phyloP scores from a whole-genome alignment of 2,797 vertebrate genomes.

The Podargus strigoides region DNA sequence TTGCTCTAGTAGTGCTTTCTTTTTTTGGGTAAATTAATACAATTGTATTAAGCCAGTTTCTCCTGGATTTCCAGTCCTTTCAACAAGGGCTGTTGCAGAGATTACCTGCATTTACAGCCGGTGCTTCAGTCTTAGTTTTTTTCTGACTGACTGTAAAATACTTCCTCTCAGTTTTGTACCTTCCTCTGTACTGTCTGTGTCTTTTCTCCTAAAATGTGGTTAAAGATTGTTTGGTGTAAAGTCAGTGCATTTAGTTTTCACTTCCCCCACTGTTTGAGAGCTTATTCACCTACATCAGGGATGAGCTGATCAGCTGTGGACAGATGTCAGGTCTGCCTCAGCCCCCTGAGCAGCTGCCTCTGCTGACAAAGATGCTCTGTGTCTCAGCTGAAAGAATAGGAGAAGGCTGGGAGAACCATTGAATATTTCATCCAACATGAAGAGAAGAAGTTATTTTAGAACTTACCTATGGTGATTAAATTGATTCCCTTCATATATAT shows the following conservation, averaged over 20 bases:
- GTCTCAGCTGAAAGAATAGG: slow-evolving; percentile 40
- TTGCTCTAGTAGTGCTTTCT: not conserved
- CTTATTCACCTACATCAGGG: not conserved
- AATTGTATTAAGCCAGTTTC: not conserved
- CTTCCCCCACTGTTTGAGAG: not conserved
- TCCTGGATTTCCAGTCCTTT: not conserved
- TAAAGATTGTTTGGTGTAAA: not conserved
- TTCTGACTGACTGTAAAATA: not conserved
- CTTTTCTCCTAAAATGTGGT: not conserved
- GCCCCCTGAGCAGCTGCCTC: slow-evolving; percentile 26
- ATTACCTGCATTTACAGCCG: not conserved
- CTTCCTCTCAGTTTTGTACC: not conserved
- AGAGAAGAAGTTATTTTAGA: slow-evolving; percentile 40
- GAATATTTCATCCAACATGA: slow-evolving; percentile 66
- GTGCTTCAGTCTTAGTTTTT: not conserved
- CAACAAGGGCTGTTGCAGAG: not conserved
- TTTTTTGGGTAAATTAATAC: not conserved
- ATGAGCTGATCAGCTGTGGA: slow-evolving; percentile 38
- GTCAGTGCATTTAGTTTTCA: not conserved
- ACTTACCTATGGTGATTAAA: slow-evolving; percentile 38
- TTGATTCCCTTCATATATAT: slow-evolving; percentile 32
- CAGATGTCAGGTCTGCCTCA: slow-evolving; percentile 52
- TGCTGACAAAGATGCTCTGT: slow-evolving; percentile 30
- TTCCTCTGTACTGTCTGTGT: not conserved
- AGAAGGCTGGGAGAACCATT: not conserved